These are phyloP conservation scores for Scolopax mira DNA, from an alignment of 2,113 vertebrate genomes.

Conservation along the genomic window DNA sequence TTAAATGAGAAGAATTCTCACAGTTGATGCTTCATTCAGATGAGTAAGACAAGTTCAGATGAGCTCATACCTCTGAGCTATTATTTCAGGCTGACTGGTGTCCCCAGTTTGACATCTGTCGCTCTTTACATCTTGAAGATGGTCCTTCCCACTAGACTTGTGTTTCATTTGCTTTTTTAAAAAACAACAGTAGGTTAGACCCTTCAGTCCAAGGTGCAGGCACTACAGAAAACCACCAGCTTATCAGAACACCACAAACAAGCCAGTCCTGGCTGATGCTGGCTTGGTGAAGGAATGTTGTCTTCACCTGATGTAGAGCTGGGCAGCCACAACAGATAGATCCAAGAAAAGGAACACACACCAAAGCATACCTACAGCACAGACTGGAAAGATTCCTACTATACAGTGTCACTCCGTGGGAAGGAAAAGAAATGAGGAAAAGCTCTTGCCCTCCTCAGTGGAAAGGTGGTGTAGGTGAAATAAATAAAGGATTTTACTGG, in stretches of 20 bases:
- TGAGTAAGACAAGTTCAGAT: neutral
- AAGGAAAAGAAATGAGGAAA: neutral
- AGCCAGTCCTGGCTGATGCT: neutral
- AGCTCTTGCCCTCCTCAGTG: neutral
- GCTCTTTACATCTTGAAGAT: neutral
- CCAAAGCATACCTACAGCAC: neutral
- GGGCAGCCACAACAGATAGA: neutral
- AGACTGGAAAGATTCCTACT: neutral
- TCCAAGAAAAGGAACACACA: neutral
- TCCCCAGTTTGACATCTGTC: neutral
- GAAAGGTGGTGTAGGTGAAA: constrained; percentile 12
- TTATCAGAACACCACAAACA: neutral
- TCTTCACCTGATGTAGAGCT: neutral
- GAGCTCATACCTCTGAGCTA: neutral
- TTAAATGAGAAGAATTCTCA: neutral
- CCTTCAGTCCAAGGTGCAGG: neutral
- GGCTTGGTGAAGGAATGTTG: neutral
- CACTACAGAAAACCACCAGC: neutral
- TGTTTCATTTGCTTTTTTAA: neutral
- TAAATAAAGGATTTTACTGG: constrained; percentile 27
- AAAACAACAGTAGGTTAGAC: neutral
- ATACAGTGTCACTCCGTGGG: neutral
- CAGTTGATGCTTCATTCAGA: neutral
- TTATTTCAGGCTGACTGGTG: neutral
- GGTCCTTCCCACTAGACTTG: neutral